A percentile compares a stretch with the other conserved stretches of the same genome.
Conservation (phyloP, 2,797 vertebrate genomes). For the Triplophysa yarkandensis region DNA sequence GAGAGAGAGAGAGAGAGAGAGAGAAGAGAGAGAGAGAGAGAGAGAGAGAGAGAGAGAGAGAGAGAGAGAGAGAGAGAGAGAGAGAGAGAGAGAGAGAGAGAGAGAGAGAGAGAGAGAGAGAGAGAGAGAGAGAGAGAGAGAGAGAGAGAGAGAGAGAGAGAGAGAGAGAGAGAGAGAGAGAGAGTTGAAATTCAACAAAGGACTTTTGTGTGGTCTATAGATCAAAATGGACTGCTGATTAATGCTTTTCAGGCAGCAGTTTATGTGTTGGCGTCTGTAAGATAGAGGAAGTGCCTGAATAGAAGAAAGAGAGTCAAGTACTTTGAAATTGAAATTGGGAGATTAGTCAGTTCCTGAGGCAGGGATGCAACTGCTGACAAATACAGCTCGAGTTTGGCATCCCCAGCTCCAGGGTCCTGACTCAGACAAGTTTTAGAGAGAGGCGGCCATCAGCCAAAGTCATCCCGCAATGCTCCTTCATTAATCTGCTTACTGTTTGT, state of each 20-base stretch:
- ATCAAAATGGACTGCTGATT: conserved; percentile 13
- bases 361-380: conserved; percentile 35
- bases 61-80: conserved; percentile 2
- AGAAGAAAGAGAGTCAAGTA: conserved; percentile 3
- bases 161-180: conserved; percentile 2
- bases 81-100: not conserved
- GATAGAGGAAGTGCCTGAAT: conserved; percentile 12
- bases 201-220: conserved; percentile 22
- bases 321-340: not conserved
- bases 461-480: conserved; percentile 29
- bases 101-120: not conserved
- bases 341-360: conserved; percentile 23
- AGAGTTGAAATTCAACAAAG: not conserved
- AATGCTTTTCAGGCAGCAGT: conserved; percentile 16
- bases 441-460: conserved; percentile 23
- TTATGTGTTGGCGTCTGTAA: conserved; percentile 6
- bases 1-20: not conserved
- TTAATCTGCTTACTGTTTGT: conserved; percentile 49
- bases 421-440: conserved; percentile 33
- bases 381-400: conserved; percentile 28
- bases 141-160: not conserved
- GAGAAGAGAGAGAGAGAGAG: not conserved
- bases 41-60: not conserved
- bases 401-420: conserved; percentile 22
- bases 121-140: conserved; percentile 2